Conservation (phyloP, 2,113 vertebrate genomes). For the Sminthopsis crassicaudata region DNA sequence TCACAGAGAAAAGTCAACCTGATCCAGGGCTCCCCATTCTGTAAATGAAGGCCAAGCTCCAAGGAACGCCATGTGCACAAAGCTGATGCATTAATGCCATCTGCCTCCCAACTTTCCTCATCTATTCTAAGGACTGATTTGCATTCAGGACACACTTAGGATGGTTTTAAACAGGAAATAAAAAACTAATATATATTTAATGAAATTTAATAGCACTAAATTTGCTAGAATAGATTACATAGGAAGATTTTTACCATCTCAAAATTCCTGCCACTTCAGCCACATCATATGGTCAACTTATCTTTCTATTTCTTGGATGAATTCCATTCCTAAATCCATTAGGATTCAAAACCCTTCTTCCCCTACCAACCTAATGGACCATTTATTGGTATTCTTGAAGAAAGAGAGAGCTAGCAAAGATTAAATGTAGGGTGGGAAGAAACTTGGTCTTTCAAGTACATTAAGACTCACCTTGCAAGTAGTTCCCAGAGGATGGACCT, state of each 20-base stretch:
- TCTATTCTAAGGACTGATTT: slow-evolving; percentile 53
- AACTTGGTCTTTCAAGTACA: not conserved
- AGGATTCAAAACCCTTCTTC: slow-evolving; percentile 9
- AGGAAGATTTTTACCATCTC: slow-evolving; percentile 63
- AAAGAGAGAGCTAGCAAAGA: not conserved
- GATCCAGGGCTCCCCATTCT: not conserved
- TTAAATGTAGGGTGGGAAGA: not conserved
- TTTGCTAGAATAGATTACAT: slow-evolving; percentile 65
- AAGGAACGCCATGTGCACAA: not conserved
- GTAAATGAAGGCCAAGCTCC: not conserved
- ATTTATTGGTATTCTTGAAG: slow-evolving; percentile 27
- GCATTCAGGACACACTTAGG: slow-evolving; percentile 50
- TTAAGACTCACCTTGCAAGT: not conserved
- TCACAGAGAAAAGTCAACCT: not conserved
- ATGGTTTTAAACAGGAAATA: slow-evolving; percentile 55
- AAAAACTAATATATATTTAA: slow-evolving; percentile 73
- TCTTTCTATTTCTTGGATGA: slow-evolving; percentile 26
- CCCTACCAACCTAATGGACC: not conserved
- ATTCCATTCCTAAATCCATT: slow-evolving; percentile 4
- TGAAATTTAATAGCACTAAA: slow-evolving; percentile 50
- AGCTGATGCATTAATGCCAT: not conserved
- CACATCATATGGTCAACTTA: not conserved
- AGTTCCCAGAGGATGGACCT: not conserved
- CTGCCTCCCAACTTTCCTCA: slow-evolving; percentile 19
- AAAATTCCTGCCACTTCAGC: slow-evolving; percentile 41